Conservation (phyloP, 30 jellyfish, hydroid and myxozoan species). For the Cassiopea xamachana region DNA sequence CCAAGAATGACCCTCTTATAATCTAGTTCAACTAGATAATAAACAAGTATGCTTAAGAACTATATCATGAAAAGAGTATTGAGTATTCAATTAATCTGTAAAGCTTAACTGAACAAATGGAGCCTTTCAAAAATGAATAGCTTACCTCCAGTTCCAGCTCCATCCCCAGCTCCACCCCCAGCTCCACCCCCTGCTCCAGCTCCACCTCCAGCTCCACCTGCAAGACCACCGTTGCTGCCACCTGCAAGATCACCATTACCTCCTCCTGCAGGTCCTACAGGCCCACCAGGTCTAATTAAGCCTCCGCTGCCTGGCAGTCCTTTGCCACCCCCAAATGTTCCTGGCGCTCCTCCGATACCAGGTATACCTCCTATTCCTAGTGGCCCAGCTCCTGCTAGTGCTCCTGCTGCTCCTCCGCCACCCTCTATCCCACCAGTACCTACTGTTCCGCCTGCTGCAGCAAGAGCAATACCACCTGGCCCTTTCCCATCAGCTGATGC, state of each 20-base stretch:
- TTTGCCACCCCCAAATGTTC: constrained; percentile 76
- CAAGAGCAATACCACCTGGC: constrained; percentile 75
- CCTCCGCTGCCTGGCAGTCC: constrained; percentile 77
- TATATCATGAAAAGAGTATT: too few relatives aligned
- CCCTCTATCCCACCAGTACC: constrained; percentile 80
- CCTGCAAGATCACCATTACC: constrained; percentile 72
- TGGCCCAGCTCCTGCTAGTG: constrained; percentile 73
- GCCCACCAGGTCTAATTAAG: constrained; percentile 74
- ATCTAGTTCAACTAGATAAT: too few relatives aligned
- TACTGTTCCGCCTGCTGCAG: constrained; percentile 89
- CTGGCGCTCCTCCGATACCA: constrained; percentile 70
- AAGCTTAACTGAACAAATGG: neutral
- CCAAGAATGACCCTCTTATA: too few relatives aligned
- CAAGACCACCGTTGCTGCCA: constrained; percentile 59
- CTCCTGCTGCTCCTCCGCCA: constrained; percentile 84
- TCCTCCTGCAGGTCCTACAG: constrained; percentile 80
- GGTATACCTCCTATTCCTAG: constrained; percentile 63
- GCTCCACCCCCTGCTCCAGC: constrained; percentile 76
- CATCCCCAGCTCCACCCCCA: constrained; percentile 61
- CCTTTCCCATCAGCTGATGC: constrained; percentile 81
- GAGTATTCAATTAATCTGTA: neutral
- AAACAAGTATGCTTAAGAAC: too few relatives aligned
- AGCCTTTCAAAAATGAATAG: too few relatives aligned
- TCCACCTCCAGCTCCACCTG: constrained; percentile 65
- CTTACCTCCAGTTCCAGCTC: constrained; percentile 19